phyloP scores from a whole-genome alignment of 1,140 invertebrate species.

The Drosophila auraria region DNA sequence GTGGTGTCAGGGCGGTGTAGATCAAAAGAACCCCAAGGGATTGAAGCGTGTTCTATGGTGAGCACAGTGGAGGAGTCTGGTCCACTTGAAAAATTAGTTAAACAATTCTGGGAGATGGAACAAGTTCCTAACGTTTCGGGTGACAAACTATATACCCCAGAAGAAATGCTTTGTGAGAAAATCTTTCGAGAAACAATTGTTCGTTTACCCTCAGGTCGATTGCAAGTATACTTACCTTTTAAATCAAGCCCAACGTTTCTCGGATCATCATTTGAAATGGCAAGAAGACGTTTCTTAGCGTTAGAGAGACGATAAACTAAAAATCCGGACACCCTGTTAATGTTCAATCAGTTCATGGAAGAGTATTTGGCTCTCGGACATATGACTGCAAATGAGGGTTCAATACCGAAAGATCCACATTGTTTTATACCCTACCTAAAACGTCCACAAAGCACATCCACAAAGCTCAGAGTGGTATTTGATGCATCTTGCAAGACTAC shows the following conservation, averaged over 20 bases:
- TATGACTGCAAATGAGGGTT: no score
- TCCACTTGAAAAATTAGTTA: neutral
- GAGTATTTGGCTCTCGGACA: neutral
- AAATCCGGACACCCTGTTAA: neutral
- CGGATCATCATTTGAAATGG: no score
- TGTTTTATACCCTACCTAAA: neutral
- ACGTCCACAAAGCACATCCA: neutral
- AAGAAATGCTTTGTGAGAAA: neutral
- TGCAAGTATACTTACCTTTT: neutral
- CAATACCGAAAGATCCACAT: no score
- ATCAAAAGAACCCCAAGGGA: no score
- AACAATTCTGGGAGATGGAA: neutral
- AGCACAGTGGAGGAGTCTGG: neutral
- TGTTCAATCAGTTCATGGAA: conserved; percentile 3
- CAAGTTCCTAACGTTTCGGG: neutral
- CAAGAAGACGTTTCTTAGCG: no score
- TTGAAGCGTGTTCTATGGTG: no score
- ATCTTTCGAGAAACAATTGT: conserved; percentile 1
- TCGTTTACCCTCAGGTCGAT: neutral
- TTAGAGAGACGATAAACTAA: neutral
- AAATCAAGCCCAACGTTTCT: neutral
- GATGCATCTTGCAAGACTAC: no score
- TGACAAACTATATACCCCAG: neutral
- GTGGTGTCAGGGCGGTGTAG: no score
- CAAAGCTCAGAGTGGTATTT: no score